Base-by-base conservation (phyloP, 2,888 invertebrate species). In the Miltochrista miniata region DNA sequence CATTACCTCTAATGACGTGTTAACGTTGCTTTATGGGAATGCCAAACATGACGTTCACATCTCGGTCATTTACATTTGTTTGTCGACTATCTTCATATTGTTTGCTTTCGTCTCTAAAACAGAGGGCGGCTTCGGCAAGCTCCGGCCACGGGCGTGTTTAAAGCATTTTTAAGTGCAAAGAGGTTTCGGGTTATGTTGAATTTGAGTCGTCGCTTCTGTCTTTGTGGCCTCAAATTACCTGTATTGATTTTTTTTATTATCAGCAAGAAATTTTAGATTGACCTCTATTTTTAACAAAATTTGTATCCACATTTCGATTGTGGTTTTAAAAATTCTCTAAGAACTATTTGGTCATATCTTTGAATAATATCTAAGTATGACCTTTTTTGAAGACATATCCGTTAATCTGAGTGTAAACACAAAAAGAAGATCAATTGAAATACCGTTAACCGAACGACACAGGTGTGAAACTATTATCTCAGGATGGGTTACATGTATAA, bases 1-100 rank as follows among this genome's bases (percentile, higher is more conserved):
- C 90, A 91, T 90, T 90, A 89, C 89, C 85, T 87, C 86, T 91
- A 91, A 90, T 91, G 89, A 91, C 88, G 91, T 90, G 91, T 90
- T 91, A 91, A 90, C 90, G 86, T 85, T 84, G 83, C 88, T 89
- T 90, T 91, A 91, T 90, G 91, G 90, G 91, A 90, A 91, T 90
- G 90, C 90, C 90, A 91, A 91, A 91, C 91, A 90, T 87, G 88
- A 88, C 90, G 90, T 85, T 86, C 90, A 90, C 84, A 90, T 91
- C 90, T 90, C 86, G 89, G 87, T 90, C 90, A 89, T 90, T 91
- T 90, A 90, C 87, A 88, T 90, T 88, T 90, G 91, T 91, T 91
- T 91, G 89, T 85, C 89, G 76, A 86, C 85, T 84, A 85, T 89
- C 87, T 88, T 81, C 74, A 79, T 79, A 76, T 77, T 91, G 87